Evolutionary conservation across 2,888 invertebrate genomes (phyloP), one percentile per base, ranked within the genome.

Genomic region (Monoplex corrugatus): DNA sequence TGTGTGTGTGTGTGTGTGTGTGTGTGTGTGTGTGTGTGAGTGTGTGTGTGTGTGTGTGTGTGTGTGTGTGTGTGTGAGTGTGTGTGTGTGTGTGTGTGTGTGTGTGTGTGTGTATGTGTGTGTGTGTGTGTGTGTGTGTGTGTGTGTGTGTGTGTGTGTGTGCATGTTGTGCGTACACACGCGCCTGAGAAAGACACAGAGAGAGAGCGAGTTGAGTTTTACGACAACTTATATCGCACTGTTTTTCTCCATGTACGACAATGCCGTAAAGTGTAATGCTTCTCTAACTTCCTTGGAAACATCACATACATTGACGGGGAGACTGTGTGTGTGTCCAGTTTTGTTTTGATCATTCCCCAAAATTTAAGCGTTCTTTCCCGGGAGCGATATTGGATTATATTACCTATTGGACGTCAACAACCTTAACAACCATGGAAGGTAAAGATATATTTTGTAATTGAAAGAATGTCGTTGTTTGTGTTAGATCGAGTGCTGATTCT

Each of bases 1-100:
- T 68, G 63, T 68, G 63, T 68, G 63, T 68, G 63, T 68, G 63
- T 68, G 63, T 68, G 63, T 68, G 63, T 68, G 63, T 68, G 63
- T 63, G 8, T 63, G 63, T 63, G 63, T 63, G 63, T 6, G 63
- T 68, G 63, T 68, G 63, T 68, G 63, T 68, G 63, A 28, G 63
- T 68, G 63, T 68, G 63, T 68, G 63, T 68, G 63, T 68, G 63
- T 68, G 63, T 68, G 63, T 68, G 63, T 68, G 63, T 68, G 63
- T 68, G 63, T 68, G 63, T 68, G 63, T 68, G 63, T 19, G 32
- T 32, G 72, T 16, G 72, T 28, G n/a, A 35, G 72, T 32, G 72
- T 72, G 72, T 35, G n/a, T 19, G 72, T 19, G 72, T 35, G 16
- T 19, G 72, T 19, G 72, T 19, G 72, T 32, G 72, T 72, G 72